phyloP scores from a whole-genome alignment of 2,797 vertebrate species.

The Dipus sagitta region DNA sequence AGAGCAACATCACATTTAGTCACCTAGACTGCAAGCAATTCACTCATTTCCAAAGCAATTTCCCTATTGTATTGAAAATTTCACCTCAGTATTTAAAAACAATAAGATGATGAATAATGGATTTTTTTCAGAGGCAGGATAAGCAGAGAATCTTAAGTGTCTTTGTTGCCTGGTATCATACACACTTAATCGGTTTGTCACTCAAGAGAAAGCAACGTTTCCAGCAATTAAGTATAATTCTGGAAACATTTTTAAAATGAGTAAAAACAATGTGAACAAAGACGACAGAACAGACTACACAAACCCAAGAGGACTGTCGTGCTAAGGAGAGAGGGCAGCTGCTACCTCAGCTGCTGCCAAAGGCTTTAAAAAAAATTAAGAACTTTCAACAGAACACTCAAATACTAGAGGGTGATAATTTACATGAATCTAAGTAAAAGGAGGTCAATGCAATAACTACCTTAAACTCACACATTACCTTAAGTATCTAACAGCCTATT shows the following conservation, averaged over 20 bases:
- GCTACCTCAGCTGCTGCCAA: slow-evolving; percentile 71
- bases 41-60: slow-evolving; percentile 89
- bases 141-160: slow-evolving; percentile 86
- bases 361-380: slow-evolving; percentile 68
- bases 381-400: slow-evolving; percentile 74
- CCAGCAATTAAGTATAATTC: slow-evolving; percentile 89
- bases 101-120: slow-evolving; percentile 91
- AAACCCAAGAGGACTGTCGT: slow-evolving; percentile 80
- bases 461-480: slow-evolving; percentile 65
- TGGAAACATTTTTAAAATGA: slow-evolving; percentile 87
- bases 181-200: slow-evolving; percentile 90
- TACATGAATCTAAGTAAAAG: slow-evolving; percentile 44
- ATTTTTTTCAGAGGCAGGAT: slow-evolving; percentile 88
- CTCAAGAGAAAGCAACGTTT: slow-evolving; percentile 88
- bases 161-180: slow-evolving; percentile 88
- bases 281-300: slow-evolving; percentile 81
- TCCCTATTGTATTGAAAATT: slow-evolving; percentile 89
- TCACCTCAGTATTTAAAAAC: slow-evolving; percentile 90
- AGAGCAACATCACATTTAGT: slow-evolving; percentile 77
- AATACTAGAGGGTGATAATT: slow-evolving; percentile 5
- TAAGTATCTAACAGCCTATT: slow-evolving; percentile 47
- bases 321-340: slow-evolving; percentile 70
- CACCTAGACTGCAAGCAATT: slow-evolving; percentile 86
- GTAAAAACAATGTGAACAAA: slow-evolving; percentile 88
- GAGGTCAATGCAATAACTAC: slow-evolving; percentile 42